A percentile compares a stretch with the other conserved stretches of the same genome.
These are phyloP conservation scores for Poeciliopsis infans DNA, from an alignment of 2,797 vertebrate genomes.

Conservation along the genomic window DNA sequence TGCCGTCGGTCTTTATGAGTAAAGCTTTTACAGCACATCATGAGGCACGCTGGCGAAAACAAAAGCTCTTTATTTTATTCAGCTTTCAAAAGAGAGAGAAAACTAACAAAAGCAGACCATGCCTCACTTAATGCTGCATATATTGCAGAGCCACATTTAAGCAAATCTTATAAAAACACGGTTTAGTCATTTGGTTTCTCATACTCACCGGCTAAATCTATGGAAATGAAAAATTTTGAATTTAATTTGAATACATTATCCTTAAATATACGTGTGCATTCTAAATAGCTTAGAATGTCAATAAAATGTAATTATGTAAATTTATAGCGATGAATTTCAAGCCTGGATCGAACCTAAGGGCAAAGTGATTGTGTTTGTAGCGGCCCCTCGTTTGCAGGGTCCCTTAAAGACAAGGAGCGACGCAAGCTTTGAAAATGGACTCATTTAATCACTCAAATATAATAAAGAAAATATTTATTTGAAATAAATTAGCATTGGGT, in stretches of 20 bases:
- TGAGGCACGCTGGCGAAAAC: neutral
- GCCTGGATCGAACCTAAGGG: neutral
- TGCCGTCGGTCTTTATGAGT: neutral
- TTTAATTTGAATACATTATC: conserved; percentile 22
- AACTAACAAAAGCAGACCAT: conserved; percentile 4
- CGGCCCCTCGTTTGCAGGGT: neutral
- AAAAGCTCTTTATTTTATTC: neutral
- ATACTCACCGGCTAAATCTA: neutral
- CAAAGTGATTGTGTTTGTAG: neutral
- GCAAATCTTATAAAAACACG: conserved; percentile 11
- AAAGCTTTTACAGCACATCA: neutral
- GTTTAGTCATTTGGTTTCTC: conserved; percentile 31
- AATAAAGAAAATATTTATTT: neutral
- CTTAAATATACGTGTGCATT: neutral
- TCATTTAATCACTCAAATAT: neutral
- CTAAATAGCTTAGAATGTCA: neutral
- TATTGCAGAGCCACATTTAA: conserved; percentile 1
- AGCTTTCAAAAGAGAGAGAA: conserved; percentile 1
- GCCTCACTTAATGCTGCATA: conserved; percentile 13
- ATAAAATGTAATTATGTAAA: neutral
- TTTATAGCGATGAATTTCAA: neutral
- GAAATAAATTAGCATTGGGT: neutral
- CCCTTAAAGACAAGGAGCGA: neutral
- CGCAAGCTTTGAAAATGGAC: neutral
- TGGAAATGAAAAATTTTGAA: conserved; percentile 17